phyloP scores from a whole-genome alignment of 2,113 vertebrate species.

The Oryctolagus cuniculus region mOryCun1.1 NC_091434.1:48880501-48881000 shows the following conservation, averaged over 20 bases:
- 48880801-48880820: slow-evolving; percentile 96
- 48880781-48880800: not conserved
- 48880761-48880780: not conserved
- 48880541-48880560: not conserved
- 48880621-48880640: not conserved
- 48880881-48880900: slow-evolving; percentile 96
- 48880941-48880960: slow-evolving; percentile 94
- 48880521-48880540: not conserved
- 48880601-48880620: not conserved
- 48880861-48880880: slow-evolving; percentile 95
- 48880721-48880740: not conserved
- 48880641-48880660: not conserved
- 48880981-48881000: not conserved
- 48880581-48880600: not conserved
- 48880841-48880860: slow-evolving; percentile 97
- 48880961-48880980: slow-evolving; percentile 5
- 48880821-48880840: slow-evolving; percentile 97
- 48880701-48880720: not conserved
- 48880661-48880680: not conserved
- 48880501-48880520: not conserved
- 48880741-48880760: not conserved
- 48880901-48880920: slow-evolving; percentile 97
- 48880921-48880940: slow-evolving; percentile 96
- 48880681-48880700: not conserved
- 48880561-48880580: not conserved